Evolutionary conservation across 92 coral and sea anemone genomes (phyloP), one percentile per base, ranked within the genome.

Genomic region (Zoanthus sociatus): DNA sequence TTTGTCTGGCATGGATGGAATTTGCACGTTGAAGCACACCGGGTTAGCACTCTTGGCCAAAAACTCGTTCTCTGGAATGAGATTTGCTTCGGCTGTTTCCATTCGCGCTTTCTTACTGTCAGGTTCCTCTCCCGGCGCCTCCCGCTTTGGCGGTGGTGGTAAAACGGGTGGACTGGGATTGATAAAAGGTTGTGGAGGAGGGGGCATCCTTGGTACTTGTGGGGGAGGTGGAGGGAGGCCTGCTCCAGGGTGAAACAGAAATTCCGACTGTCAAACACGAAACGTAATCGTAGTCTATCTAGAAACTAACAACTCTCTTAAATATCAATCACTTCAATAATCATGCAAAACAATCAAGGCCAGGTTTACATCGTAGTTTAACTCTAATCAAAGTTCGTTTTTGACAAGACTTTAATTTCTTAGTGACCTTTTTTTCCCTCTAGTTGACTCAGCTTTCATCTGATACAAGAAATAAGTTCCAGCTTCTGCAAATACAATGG

Each of bases 61-160:
- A 90, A 95, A 97, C 53, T 86, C 89, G 21, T 87, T 87, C 79
- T 97, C 99, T 79, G 99, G 99, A 14, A 97, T 86, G 46, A 97
- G 99, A 85, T 97, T 89, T 3, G 97, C 94, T 60, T 97, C 99
- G 6, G 98, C 92, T 6, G 97, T 95, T 20, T 97, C 99, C 37
- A 96, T 83, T 79, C 98, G 93, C 61, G 93, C 83, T 88, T 92
- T 97, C 95, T 97, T 97, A 7, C 93, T 94, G 14, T 84, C 86
- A 73, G 88, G 55, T 4, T 93, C 98, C 47, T 97, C 99, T 50
- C 84, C 93, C 33, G 93, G 98, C 17, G 84, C 88, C 12, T 94
- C 94, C 11, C 92, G 89, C 76, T 92, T 88, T 77, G 83, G 94
- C 69, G 87, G 84, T 70, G 87, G 84, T 63, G 82, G 89, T 21